Evolutionary conservation across 2,888 invertebrate genomes (phyloP).

Genomic region (Xiphydria camelus): DNA sequence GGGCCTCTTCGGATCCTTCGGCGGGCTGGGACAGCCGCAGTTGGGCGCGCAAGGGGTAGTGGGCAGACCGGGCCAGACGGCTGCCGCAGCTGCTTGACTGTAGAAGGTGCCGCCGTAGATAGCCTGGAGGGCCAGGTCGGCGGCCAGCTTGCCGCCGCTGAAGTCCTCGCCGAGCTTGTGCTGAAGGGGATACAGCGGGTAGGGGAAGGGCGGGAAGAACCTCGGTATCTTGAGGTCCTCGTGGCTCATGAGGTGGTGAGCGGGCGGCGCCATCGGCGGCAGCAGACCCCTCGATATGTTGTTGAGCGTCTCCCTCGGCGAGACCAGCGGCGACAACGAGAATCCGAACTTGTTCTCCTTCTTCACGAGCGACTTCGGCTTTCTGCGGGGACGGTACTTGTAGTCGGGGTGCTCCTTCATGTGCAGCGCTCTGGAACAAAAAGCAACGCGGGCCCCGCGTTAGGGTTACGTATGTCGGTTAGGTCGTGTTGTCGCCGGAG

Average conservation of each 20-base stretch:
- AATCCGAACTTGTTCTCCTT: constrained; percentile 77
- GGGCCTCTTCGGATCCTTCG: constrained; percentile 44
- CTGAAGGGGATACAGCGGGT: constrained; percentile 70
- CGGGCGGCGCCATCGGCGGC: constrained; percentile 58
- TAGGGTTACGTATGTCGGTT: constrained; percentile 1
- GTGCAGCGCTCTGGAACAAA: constrained; percentile 76
- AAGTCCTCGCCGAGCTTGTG: constrained; percentile 62
- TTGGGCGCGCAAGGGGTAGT: constrained; percentile 38
- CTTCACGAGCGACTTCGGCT: constrained; percentile 83
- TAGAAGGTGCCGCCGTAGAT: constrained; percentile 64
- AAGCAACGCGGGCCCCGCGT: constrained; percentile 12
- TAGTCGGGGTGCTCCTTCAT: constrained; percentile 95
- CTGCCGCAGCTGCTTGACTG: constrained; percentile 52
- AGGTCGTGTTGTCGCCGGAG: no score
- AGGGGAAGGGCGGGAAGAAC: constrained; percentile 74
- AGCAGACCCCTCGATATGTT: constrained; percentile 48
- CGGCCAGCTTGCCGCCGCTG: constrained; percentile 63
- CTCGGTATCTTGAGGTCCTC: constrained; percentile 70
- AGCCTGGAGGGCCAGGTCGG: constrained; percentile 69
- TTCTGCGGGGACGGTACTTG: constrained; percentile 85
- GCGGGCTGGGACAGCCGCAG: constrained; percentile 50
- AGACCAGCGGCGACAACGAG: constrained; percentile 68
- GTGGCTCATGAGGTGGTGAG: constrained; percentile 60
- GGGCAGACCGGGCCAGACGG: constrained; percentile 48
- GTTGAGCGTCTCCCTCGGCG: constrained; percentile 54